phyloP scores from a whole-genome alignment of 2,888 invertebrate genomes.

The Drosophila incognita region DNA sequence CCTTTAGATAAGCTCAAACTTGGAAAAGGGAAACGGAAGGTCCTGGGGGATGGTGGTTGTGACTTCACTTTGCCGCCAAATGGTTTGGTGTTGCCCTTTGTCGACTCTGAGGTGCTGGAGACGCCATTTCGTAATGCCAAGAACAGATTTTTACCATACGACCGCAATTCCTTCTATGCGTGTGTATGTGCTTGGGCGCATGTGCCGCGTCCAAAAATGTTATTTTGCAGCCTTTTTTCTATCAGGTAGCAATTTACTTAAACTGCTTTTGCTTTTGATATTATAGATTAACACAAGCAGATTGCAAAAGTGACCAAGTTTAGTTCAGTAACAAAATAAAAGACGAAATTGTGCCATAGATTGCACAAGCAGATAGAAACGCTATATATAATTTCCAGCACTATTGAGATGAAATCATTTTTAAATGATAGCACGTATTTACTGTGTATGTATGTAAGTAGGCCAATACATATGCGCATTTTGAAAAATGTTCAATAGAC shows the following conservation, averaged over 20 bases:
- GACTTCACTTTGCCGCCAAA: conserved; percentile 67
- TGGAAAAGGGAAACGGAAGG: neutral
- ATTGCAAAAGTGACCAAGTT: conserved; percentile 9
- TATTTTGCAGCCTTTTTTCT: conserved; percentile 49
- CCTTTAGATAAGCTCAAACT: conserved; percentile 29
- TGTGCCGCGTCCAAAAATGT: conserved; percentile 46
- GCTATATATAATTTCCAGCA: neutral
- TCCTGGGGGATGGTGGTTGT: neutral
- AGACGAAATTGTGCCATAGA: neutral
- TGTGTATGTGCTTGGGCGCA: conserved; percentile 4
- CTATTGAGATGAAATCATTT: neutral
- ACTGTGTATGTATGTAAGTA: no score
- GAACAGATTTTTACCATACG: conserved; percentile 34
- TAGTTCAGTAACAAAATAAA: neutral
- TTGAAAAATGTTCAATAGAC: neutral
- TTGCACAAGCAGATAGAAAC: neutral
- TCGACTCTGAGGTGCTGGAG: conserved; percentile 26
- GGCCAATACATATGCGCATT: neutral
- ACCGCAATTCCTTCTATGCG: conserved; percentile 1
- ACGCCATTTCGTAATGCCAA: conserved; percentile 48
- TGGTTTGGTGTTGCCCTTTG: conserved; percentile 51
- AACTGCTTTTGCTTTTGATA: neutral
- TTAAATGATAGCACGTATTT: neutral
- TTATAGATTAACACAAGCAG: conserved; percentile 26
- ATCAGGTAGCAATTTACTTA: conserved; percentile 72